These are phyloP conservation scores for Hyaena hyaena DNA, from an alignment of 2,113 vertebrate genomes.

Conservation along the genomic window DNA sequence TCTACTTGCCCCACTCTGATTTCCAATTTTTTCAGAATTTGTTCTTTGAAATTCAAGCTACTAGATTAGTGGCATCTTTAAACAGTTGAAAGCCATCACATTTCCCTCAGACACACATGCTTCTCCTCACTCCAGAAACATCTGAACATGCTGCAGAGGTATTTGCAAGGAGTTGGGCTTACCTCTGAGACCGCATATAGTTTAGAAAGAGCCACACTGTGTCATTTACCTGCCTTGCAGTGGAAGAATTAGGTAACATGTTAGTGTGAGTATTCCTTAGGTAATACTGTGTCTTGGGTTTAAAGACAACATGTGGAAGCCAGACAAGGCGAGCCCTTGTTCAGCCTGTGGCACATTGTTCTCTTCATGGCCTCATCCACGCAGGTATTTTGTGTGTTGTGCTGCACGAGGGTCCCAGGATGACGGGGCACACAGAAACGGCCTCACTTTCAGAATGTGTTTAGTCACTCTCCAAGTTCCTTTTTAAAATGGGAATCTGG, in stretches of 20 bases:
- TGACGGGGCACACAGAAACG: neutral
- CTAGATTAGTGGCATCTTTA: conserved; percentile 43
- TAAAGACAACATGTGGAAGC: neutral
- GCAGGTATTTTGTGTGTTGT: neutral
- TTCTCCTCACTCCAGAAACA: conserved; percentile 42
- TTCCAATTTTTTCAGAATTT: conserved; percentile 67
- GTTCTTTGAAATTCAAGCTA: conserved; percentile 64
- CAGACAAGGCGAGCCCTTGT: neutral
- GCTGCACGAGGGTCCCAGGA: neutral
- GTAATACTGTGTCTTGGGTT: neutral
- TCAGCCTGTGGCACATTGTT: neutral
- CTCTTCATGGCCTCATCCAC: neutral
- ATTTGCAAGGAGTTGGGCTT: neutral
- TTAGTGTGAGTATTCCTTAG: neutral
- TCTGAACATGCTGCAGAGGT: neutral
- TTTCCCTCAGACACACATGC: conserved; percentile 58
- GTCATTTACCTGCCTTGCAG: neutral
- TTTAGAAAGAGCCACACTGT: conserved; percentile 20
- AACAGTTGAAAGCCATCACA: conserved; percentile 45
- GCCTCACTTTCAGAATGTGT: neutral
- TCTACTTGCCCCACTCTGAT: conserved; percentile 8
- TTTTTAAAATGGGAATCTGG: conserved; percentile 49
- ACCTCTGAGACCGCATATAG: neutral
- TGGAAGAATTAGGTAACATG: neutral
- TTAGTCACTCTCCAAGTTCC: neutral